Base-by-base conservation (phyloP, 2,888 invertebrate genomes). In the Drosophila putrida region DNA sequence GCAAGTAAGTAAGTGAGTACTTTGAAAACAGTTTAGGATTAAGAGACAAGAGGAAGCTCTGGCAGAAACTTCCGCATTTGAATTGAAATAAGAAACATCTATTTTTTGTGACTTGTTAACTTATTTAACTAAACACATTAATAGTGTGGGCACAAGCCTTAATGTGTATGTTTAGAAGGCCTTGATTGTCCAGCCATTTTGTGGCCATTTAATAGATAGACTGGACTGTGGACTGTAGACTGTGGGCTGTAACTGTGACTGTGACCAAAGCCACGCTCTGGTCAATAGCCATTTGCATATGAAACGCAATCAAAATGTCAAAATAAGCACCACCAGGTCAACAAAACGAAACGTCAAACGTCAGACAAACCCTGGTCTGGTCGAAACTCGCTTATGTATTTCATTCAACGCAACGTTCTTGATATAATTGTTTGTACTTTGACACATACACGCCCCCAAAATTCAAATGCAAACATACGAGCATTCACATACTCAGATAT, bases 261-360 rank as follows among this genome's bases (percentile, higher is more conserved):
- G 31, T 33, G 62, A 41, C 55, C 53, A 54, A 55, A 38, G 11
- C 27, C 13, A 15, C 36, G 15, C 33, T 33, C 28, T 54, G 54
- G 53, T 66, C 63, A 67, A 55, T 46, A 11, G 44, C 27, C 83
- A 90, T 90, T 90, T 90, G 88, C 89, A 89, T 90, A 88, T 81
- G 84, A 85, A 89, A 86, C 85, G 81, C 85, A 89, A 89, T 83
- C 87, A 76, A 75, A 88, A 80, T 79, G 84, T 73, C 60, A 69
- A 65, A 74, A 77, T 68, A 73, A 66, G 66, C 68, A 62, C 53
- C 55, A 66, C 72, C 77, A 79, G 54, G 71, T 41, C 57, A 59
- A 66, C 69, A 69, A 75, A 71, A 39, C 28, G 64, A 75, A 71
- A 39, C 28, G 64, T 65, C 71, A 82, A 82, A 78, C 83, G 46